Evolutionary conservation across 2,113 vertebrate species (phyloP), one percentile per base, ranked within the genome.

Genomic region (Bubalus kerabau): DNA sequence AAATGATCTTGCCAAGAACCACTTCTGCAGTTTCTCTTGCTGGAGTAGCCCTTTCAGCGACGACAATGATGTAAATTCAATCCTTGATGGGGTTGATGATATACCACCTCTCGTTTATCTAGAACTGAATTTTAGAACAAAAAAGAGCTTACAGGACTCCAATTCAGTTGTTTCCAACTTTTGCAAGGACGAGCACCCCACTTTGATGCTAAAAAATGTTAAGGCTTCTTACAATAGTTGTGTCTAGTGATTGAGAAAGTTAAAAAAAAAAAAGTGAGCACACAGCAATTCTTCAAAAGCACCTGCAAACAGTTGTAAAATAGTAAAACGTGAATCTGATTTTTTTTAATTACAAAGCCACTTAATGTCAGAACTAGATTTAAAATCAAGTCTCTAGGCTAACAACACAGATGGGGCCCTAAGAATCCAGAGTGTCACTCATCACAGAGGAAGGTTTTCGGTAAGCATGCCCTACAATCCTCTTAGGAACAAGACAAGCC

Each of bases 1-100:
- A 98, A 97, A 98, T 89, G 95, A 98, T 97, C 96, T 94, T 98
- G 98, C 98, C 98, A 99, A 98, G 97, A 98, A 97, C 24, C 98
- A 97, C 95, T 97, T 98, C 98, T 98, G 96, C 67, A 97, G 95
- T 92, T 87, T 95, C 94, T 96, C 91, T 80, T 14, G 14, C 23
- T 50, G 83, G 87, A 85, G 71, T 57, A 80, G 96, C 90, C 97
- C 82, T 98, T 97, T 97, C 88, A 97, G 84, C 56, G 52, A 43
- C 94, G 60, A 94, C 64, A 87, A 91, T 90, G 67, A 93, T 56
- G 88, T 89, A 87, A 92, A 97, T 91, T 86, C 92, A 87, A 84
- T 86, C 88, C 92, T 78, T 95, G 91, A 97, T 48, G 87, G 50
- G 76, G 84, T 0, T 83, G 86, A 92, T 85, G 81, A 94, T 71